phyloP scores from a whole-genome alignment of 2,888 invertebrate genomes.

The Andrena flavipes region DNA sequence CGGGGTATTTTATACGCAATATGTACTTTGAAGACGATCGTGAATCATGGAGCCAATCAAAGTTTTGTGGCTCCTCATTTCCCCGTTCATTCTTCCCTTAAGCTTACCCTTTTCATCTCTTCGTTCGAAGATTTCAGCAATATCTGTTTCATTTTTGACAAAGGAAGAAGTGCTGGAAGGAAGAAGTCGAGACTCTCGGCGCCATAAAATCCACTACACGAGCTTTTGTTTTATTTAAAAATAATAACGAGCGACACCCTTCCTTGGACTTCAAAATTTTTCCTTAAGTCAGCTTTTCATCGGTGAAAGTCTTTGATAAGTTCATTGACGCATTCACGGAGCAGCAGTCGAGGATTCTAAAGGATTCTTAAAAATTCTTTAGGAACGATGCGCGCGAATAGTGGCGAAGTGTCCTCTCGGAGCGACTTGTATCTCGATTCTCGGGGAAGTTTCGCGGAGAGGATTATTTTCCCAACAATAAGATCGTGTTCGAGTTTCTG shows the following conservation, averaged over 20 bases:
- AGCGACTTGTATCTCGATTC: slow-evolving; percentile 22
- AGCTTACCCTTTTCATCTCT: neutral
- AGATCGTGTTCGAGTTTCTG: slow-evolving; percentile 23
- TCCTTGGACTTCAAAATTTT: neutral
- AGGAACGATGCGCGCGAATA: slow-evolving; percentile 20
- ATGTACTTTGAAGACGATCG: no score
- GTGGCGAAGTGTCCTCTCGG: slow-evolving; percentile 20
- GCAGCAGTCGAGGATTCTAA: slow-evolving; percentile 2
- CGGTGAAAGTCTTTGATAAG: neutral
- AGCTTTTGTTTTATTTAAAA: slow-evolving; percentile 18
- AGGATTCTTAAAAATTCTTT: slow-evolving; percentile 37
- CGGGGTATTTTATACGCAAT: no score
- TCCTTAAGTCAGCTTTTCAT: slow-evolving; percentile 1
- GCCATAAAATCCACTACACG: neutral
- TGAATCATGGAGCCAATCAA: no score
- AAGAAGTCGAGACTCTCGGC: neutral
- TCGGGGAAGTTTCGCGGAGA: slow-evolving; percentile 31
- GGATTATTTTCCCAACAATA: slow-evolving; percentile 54
- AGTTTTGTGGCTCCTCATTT: no score
- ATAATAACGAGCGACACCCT: slow-evolving; percentile 5
- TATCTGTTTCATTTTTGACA: neutral
- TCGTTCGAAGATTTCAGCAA: neutral
- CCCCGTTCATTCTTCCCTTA: no score
- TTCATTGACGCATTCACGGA: slow-evolving; percentile 10
- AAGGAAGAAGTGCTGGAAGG: neutral